phyloP scores from a whole-genome alignment of 2,113 vertebrate genomes.

The Colossoma macropomum region DNA sequence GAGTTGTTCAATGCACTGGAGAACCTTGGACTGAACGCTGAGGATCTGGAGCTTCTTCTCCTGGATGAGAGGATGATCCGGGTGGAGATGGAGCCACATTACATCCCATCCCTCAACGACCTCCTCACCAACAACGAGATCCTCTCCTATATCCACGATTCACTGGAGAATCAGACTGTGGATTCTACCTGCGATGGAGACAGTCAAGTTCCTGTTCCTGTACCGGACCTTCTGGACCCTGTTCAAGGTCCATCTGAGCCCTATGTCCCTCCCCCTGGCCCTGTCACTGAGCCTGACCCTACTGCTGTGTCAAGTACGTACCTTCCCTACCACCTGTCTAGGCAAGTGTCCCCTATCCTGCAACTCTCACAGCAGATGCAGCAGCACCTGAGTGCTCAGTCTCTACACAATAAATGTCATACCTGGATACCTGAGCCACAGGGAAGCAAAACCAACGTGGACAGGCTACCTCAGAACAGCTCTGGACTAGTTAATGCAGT shows the following conservation, averaged over 20 bases:
- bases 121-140: constrained; percentile 75
- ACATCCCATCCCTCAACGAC: constrained; percentile 64
- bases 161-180: constrained; percentile 44
- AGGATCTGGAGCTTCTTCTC: constrained; percentile 82
- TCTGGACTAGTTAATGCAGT: not conserved
- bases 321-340: not conserved
- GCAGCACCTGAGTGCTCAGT: constrained; percentile 24
- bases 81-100: constrained; percentile 73
- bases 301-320: not conserved
- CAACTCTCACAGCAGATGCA: constrained; percentile 55
- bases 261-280: rapidly evolving
- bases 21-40: constrained; percentile 76
- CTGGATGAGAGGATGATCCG: constrained; percentile 82
- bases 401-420: not conserved
- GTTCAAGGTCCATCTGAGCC: not conserved
- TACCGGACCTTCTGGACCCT: not conserved
- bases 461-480: not conserved
- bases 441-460: not conserved
- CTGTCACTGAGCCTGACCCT: rapidly evolving
- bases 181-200: not conserved
- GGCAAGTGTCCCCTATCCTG: constrained; percentile 40
- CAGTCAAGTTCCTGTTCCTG: not conserved
- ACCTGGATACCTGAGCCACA: not conserved
- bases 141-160: constrained; percentile 74
- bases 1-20: constrained; percentile 79